Conservation (phyloP, 2,113 vertebrate genomes). For the Oryzias celebensis region DNA sequence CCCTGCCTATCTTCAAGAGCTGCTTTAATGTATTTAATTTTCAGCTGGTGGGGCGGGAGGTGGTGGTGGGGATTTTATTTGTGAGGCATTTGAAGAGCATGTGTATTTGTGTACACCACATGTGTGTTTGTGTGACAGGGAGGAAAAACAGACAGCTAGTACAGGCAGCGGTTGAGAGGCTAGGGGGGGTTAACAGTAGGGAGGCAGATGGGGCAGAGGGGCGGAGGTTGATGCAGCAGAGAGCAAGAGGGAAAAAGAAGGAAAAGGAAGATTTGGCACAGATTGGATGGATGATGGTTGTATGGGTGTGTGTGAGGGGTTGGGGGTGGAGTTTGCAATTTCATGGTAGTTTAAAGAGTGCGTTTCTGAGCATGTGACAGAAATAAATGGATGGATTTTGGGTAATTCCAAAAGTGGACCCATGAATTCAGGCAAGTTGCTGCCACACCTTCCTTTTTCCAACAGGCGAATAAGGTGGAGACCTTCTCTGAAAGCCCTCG, state of each 20-base stretch:
- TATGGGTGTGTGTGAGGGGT: constrained; percentile 2
- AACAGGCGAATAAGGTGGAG: constrained; percentile 23
- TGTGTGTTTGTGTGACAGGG: constrained; percentile 55
- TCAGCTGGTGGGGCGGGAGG: constrained; percentile 11
- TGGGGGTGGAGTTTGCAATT: constrained; percentile 24
- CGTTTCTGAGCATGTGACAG: constrained; percentile 50
- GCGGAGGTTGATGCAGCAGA: constrained; percentile 75
- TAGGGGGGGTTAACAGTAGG: constrained; percentile 66
- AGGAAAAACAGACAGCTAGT: constrained; percentile 38
- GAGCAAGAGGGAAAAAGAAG: constrained; percentile 45
- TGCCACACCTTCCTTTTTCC: constrained; percentile 24
- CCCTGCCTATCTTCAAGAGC: constrained; percentile 31
- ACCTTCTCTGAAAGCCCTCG: constrained; percentile 8
- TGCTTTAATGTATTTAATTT: constrained; percentile 29
- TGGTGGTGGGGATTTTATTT: constrained; percentile 21
- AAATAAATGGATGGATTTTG: constrained; percentile 46
- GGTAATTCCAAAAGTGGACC: constrained; percentile 41
- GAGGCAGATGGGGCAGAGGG: constrained; percentile 77
- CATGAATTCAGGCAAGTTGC: constrained; percentile 52
- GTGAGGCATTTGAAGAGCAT: constrained; percentile 49
- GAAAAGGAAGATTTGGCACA: constrained; percentile 55
- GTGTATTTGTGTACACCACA: constrained; percentile 57
- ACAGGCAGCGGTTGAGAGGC: constrained; percentile 68
- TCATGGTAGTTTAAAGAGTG: constrained; percentile 30
- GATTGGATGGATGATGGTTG: constrained; percentile 34